Evolutionary conservation across 2,888 invertebrate genomes (phyloP).

Genomic region (Kryphioiulus occultus): DNA sequence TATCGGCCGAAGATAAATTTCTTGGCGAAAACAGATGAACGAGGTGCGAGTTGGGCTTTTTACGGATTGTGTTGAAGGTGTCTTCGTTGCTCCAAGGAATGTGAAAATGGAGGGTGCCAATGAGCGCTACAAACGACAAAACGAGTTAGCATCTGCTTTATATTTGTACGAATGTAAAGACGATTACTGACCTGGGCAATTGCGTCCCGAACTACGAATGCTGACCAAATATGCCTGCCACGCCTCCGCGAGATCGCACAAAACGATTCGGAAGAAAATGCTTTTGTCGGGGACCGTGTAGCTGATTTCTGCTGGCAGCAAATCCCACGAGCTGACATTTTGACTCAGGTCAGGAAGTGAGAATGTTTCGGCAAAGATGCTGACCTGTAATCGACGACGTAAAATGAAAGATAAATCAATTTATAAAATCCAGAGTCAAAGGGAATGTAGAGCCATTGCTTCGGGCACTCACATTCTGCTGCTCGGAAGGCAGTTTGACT

Average conservation of each 20-base stretch:
- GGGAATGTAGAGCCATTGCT: too few species aligned
- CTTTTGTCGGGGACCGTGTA: not conserved
- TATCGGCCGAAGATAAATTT: not conserved
- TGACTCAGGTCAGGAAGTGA: not conserved
- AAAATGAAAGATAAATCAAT: not conserved
- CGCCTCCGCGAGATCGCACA: not conserved
- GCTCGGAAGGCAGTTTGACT: not conserved
- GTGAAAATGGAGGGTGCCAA: not conserved
- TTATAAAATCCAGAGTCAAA: not conserved
- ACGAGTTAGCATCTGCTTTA: not conserved
- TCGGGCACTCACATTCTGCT: not conserved
- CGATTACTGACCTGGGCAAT: not conserved
- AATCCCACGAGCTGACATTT: not conserved
- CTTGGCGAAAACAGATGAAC: not conserved
- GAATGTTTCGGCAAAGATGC: not conserved
- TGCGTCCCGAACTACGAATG: not conserved
- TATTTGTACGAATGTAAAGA: too few species aligned
- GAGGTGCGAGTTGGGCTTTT: not conserved
- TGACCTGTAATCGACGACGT: not conserved
- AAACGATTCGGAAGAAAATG: not conserved
- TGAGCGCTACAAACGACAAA: not conserved
- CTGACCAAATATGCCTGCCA: not conserved
- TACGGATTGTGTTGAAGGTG: not conserved
- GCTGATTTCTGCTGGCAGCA: not conserved
- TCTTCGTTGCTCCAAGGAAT: constrained; percentile 47